phyloP scores from a whole-genome alignment of 2,888 invertebrate genomes.

The Molorchus minor region DNA sequence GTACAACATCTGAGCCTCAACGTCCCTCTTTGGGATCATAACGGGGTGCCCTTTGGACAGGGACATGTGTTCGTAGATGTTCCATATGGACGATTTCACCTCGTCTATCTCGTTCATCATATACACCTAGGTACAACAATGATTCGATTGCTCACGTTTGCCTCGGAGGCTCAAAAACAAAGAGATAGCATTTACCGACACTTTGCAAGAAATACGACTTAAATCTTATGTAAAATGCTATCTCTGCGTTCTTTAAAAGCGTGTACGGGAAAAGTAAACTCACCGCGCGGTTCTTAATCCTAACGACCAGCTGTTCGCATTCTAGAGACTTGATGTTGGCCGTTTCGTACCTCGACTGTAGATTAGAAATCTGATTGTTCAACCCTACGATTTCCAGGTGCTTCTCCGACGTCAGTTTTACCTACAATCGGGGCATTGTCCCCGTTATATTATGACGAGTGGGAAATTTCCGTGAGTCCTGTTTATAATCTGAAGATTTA shows the following conservation, averaged over 20 bases:
- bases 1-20: constrained; percentile 70
- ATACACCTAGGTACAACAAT: constrained; percentile 30
- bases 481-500: background rate
- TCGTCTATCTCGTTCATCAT: constrained; percentile 59
- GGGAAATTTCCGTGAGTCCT: background rate
- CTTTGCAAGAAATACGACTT: too few species aligned
- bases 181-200: background rate
- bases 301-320: constrained; percentile 70
- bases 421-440: constrained; percentile 47
- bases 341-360: constrained; percentile 70
- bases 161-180: too few species aligned
- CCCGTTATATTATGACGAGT: background rate
- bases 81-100: constrained; percentile 69
- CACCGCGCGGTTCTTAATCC: constrained; percentile 68
- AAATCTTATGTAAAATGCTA: too few species aligned
- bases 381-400: constrained; percentile 71
- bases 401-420: constrained; percentile 69
- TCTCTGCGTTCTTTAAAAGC: too few species aligned
- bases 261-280: constrained; percentile 40
- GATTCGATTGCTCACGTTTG: too few species aligned
- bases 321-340: constrained; percentile 68
- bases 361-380: constrained; percentile 70
- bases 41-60: constrained; percentile 63
- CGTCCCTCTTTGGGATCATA: constrained; percentile 63
- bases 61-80: constrained; percentile 71